Conservation (phyloP, 2,888 invertebrate species). For the Patella pellucida region DNA sequence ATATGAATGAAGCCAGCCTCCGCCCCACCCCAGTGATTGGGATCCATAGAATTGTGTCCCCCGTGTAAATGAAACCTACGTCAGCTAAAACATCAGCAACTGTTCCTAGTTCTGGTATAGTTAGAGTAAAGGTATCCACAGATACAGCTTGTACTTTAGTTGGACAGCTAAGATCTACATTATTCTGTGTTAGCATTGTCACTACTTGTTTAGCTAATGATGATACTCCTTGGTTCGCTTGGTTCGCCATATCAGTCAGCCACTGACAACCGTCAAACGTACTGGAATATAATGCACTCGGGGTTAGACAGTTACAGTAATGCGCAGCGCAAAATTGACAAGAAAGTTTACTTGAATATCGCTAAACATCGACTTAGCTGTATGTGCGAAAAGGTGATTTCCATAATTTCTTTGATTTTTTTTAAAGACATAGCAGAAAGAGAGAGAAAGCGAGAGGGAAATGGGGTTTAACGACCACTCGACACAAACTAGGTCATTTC, state of each 20-base stretch:
- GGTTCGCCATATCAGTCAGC: not conserved
- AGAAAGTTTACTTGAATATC: no score
- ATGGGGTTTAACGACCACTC: no score
- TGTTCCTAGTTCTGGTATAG: conserved; percentile 7
- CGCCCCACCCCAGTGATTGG: no score
- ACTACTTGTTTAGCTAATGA: conserved; percentile 6
- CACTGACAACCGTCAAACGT: conserved; percentile 13
- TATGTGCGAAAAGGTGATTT: no score
- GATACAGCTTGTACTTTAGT: not conserved
- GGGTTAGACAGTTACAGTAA: not conserved
- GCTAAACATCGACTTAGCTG: no score
- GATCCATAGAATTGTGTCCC: no score
- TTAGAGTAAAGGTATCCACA: conserved; percentile 11
- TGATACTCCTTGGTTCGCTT: not conserved
- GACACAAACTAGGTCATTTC: no score
- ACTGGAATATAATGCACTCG: not conserved
- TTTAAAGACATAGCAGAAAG: no score
- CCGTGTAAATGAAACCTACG: conserved; percentile 12
- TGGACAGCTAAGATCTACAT: conserved; percentile 7
- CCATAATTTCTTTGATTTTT: no score
- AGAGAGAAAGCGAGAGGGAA: no score
- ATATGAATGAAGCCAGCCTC: no score
- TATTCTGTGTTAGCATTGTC: conserved; percentile 12
- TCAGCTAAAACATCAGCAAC: conserved; percentile 16
- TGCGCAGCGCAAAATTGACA: not conserved